These are phyloP conservation scores for Podargus strigoides DNA, from an alignment of 2,797 vertebrate genomes.

Conservation along the genomic window DNA sequence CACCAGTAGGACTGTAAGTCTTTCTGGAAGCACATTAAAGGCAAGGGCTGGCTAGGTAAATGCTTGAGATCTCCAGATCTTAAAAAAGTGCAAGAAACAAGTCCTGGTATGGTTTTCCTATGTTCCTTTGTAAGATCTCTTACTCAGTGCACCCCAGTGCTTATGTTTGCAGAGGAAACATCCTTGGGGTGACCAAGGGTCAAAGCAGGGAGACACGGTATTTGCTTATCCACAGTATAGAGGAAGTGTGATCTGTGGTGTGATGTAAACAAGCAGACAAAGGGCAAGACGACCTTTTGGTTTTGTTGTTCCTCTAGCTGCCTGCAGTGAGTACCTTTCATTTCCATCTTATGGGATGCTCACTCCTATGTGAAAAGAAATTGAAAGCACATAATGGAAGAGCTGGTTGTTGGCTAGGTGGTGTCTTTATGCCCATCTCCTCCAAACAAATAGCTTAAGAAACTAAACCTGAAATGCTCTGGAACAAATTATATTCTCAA, in stretches of 20 bases:
- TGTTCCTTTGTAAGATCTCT: not conserved
- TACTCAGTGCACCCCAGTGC: accelerated
- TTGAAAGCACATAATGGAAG: not conserved
- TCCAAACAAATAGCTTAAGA: not conserved
- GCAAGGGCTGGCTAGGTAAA: not conserved
- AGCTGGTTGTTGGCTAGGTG: not conserved
- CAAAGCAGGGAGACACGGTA: not conserved
- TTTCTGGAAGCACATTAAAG: not conserved
- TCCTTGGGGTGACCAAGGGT: not conserved
- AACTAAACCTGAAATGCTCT: not conserved
- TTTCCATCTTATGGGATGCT: not conserved
- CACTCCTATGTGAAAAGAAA: not conserved
- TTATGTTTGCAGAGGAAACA: not conserved
- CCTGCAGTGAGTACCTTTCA: not conserved
- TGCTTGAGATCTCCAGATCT: not conserved
- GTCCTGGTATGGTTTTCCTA: not conserved
- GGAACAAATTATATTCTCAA: not conserved
- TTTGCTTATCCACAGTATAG: not conserved
- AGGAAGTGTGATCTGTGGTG: not conserved
- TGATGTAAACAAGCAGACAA: not conserved
- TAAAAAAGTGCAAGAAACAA: not conserved
- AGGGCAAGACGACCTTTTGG: not conserved
- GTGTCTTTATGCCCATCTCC: not conserved
- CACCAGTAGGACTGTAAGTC: not conserved
- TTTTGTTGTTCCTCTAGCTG: not conserved